phyloP scores from a whole-genome alignment of 2,113 vertebrate genomes.

The Phasianus colchicus region DNA sequence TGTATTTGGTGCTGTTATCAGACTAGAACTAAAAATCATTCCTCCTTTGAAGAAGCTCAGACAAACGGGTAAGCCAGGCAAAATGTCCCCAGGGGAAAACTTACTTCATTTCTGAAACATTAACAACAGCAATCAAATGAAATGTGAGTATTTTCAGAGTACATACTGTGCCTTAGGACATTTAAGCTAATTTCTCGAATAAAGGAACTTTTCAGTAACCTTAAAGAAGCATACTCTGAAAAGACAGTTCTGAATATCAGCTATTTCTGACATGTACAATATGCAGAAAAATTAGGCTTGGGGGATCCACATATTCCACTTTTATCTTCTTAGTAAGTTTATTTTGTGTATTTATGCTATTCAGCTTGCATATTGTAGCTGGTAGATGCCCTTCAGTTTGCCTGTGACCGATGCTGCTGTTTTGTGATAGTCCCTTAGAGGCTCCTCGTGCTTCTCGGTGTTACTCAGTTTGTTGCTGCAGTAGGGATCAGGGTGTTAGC shows the following conservation, averaged over 20 bases:
- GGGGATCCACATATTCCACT: conserved; percentile 4
- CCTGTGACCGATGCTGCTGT: not conserved
- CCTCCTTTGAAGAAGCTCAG: conserved; percentile 69
- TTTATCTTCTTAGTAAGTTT: not conserved
- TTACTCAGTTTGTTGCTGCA: not conserved
- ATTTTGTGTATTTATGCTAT: not conserved
- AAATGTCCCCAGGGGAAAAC: conserved; percentile 56
- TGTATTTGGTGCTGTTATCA: conserved; percentile 51
- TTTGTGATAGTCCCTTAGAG: not conserved
- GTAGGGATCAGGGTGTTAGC: not conserved
- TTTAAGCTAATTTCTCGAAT: conserved; percentile 74
- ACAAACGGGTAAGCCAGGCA: conserved; percentile 68
- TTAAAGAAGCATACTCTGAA: conserved; percentile 69
- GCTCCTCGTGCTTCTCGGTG: not conserved
- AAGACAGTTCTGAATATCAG: conserved; percentile 67
- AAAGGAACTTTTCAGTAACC: conserved; percentile 76
- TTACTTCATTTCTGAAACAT: conserved; percentile 79
- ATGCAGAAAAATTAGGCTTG: conserved; percentile 50
- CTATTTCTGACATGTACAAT: conserved; percentile 59
- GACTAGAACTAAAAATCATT: conserved; percentile 42
- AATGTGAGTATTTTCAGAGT: conserved; percentile 77
- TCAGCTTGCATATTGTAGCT: not conserved
- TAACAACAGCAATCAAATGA: conserved; percentile 79
- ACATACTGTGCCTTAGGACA: conserved; percentile 76
- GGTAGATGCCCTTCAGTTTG: not conserved